phyloP scores from a whole-genome alignment of 2,113 vertebrate genomes.

The Lycocorax pyrrhopterus region DNA sequence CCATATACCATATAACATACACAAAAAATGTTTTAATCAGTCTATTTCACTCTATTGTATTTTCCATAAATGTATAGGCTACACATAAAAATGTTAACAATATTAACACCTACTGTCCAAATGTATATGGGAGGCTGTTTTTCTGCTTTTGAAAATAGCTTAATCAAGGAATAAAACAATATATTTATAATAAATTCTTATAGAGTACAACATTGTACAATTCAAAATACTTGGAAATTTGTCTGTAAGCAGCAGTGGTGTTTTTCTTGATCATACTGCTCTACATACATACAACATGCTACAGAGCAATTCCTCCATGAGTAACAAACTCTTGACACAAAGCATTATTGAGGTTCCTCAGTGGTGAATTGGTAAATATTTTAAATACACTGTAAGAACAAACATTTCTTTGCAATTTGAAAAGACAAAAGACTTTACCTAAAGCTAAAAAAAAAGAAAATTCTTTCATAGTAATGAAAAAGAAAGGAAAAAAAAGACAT shows the following conservation, averaged over 20 bases:
- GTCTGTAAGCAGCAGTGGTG: background rate
- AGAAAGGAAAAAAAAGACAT: background rate
- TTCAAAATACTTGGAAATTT: background rate
- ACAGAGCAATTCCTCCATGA: background rate
- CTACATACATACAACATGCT: background rate
- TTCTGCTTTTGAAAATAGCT: background rate
- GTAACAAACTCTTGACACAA: background rate
- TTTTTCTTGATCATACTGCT: background rate
- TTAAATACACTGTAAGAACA: background rate
- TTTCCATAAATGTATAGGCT: background rate
- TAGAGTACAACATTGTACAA: background rate
- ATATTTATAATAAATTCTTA: background rate
- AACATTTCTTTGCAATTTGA: background rate
- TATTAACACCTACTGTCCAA: background rate
- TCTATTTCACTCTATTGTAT: background rate
- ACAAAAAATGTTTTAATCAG: background rate
- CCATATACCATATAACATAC: background rate
- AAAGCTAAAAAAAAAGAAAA: background rate
- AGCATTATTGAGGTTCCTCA: background rate
- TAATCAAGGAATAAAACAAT: background rate
- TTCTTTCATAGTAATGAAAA: background rate
- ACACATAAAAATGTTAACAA: background rate
- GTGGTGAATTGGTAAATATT: background rate
- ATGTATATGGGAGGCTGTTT: background rate
- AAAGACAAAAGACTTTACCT: background rate